Evolutionary conservation across 2,113 vertebrate genomes (phyloP), one percentile per base, ranked within the genome.

Genomic region (Patagioenas fasciata): DNA sequence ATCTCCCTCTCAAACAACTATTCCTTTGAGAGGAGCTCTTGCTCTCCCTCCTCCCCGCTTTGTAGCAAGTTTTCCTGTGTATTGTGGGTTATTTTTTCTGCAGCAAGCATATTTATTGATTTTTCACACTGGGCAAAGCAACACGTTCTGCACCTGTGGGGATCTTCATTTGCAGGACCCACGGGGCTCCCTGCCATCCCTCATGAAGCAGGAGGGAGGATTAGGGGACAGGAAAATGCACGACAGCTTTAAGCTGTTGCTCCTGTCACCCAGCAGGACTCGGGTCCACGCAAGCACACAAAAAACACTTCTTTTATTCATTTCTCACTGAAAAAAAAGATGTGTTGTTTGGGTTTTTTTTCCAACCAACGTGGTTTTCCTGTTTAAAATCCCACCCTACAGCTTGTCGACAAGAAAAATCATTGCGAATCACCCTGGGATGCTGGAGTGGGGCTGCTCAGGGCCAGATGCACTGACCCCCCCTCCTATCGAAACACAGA

Each of bases 1-100:
- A 71, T 50, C 91, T 91, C 69, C 77, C 42, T 53, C 77, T 66
- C 82, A 56, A 87, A 44, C 75, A 24, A 11, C 56, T 36, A 29
- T 51, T 89, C 88, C 93, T 94, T 82, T 50, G 89, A 95, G 88
- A 71, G 81, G 79, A 74, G 57, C 91, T 90, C 95, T 94, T 65
- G 93, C 70, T 91, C 85, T 81, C 86, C 54, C n/a, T 91, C 47
- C 40, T 88, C 56, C 9, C 47, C 6, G 60, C 47, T 83, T 80
- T 47, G 40, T 40, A 83, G 31, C 38, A n/a, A 93, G 69, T 82
- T 92, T 92, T 66, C 26, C 77, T 23, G 17, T 16, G 14, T 57
- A 21, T 44, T 73, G 48, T 40, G 40, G 15, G 1, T 5, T 32
- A 11, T 17, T 26, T 58, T 29, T 80, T 80, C 70, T 61, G 0